Conservation (phyloP, 1,140 invertebrate species). For the Coenobita brevimanus region DNA sequence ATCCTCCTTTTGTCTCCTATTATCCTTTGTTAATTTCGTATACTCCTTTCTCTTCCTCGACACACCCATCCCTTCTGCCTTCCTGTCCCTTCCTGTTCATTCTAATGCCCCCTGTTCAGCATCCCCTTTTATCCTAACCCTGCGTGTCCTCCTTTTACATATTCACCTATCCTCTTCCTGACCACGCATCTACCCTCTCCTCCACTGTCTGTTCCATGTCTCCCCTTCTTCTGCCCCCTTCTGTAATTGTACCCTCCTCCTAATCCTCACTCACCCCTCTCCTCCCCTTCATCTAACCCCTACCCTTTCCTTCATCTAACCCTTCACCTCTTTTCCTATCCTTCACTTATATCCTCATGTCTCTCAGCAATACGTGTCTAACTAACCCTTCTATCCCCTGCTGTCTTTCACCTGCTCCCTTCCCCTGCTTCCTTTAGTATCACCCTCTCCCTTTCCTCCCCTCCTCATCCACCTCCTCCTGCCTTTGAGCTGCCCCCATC, state of each 20-base stretch:
- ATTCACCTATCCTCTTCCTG: not conserved
- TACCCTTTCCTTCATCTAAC: not conserved
- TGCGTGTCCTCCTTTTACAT: too few species aligned
- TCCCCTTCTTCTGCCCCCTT: not conserved
- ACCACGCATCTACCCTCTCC: slow-evolving; percentile 3
- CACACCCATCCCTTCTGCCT: too few species aligned
- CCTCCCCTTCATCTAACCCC: not conserved
- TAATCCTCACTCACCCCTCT: not conserved
- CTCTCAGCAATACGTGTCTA: too few species aligned
- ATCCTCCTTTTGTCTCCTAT: too few species aligned
- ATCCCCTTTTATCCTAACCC: too few species aligned
- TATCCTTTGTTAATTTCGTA: too few species aligned
- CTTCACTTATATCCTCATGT: not conserved
- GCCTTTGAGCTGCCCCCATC: too few species aligned
- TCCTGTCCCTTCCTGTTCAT: too few species aligned
- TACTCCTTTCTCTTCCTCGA: too few species aligned
- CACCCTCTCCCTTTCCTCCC: not conserved
- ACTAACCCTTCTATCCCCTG: too few species aligned
- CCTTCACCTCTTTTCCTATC: too few species aligned
- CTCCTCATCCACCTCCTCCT: not conserved
- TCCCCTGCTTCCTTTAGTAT: not conserved
- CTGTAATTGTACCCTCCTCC: not conserved
- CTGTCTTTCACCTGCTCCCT: not conserved
- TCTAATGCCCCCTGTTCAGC: too few species aligned
- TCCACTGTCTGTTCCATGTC: slow-evolving; percentile 15